Conservation (phyloP, 2,888 invertebrate genomes). For the Drosophila longiperda region DNA sequence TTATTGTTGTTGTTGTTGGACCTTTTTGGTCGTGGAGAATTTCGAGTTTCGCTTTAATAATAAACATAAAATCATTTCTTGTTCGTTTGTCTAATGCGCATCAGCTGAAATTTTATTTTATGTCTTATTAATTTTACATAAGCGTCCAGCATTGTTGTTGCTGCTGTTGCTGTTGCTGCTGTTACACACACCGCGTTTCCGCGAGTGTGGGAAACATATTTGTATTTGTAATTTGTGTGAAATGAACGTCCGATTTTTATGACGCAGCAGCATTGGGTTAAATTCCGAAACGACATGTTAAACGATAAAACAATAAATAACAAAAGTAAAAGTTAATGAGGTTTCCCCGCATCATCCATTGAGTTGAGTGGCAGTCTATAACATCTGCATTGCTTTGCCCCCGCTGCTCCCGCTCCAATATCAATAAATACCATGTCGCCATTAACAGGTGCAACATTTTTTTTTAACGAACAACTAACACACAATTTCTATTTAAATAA, state of each 20-base stretch:
- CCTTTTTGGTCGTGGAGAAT: conserved; percentile 18
- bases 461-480: not conserved
- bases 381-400: conserved; percentile 6
- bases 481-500: not conserved
- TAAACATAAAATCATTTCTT: conserved; percentile 46
- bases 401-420: too few species aligned
- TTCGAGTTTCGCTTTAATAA: conserved; percentile 59
- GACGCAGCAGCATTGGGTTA: conserved; percentile 10
- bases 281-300: conserved; percentile 21
- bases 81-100: conserved; percentile 54
- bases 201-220: conserved; percentile 25
- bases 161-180: not conserved
- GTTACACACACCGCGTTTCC: conserved; percentile 6
- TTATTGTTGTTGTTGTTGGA: not conserved
- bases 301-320: conserved; percentile 44
- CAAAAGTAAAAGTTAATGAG: conserved; percentile 58
- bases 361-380: not conserved
- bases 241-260: conserved; percentile 14
- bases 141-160: conserved; percentile 23
- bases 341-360: not conserved
- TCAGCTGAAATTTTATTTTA: conserved; percentile 58
- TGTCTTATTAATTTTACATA: conserved; percentile 68
- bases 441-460: conserved; percentile 8
- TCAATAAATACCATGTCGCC: conserved; percentile 6
- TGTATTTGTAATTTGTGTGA: not conserved